These are phyloP conservation scores for Rhagologus leucostigma DNA, from an alignment of 2,113 vertebrate genomes.

Conservation along the genomic window DNA sequence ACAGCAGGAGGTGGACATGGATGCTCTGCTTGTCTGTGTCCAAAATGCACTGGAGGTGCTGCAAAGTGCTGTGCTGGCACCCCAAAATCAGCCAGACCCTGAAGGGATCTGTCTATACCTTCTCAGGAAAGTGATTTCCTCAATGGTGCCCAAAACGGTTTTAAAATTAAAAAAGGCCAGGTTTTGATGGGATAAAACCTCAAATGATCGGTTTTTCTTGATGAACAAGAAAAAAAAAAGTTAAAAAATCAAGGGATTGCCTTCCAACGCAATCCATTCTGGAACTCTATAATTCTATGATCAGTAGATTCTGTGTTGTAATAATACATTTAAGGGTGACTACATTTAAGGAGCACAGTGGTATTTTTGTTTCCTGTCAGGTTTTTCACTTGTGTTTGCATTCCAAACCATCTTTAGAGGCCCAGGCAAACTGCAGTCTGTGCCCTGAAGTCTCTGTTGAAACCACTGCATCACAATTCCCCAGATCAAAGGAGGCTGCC, in stretches of 20 bases:
- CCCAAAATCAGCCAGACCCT: neutral
- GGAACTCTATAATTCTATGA: neutral
- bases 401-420: neutral
- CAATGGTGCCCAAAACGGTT: neutral
- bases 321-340: neutral
- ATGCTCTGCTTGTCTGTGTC: neutral
- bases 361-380: neutral
- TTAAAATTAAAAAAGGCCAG: neutral
- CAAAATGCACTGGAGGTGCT: neutral
- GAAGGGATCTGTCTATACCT: neutral
- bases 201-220: neutral
- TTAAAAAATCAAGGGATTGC: neutral
- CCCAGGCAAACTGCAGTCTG: neutral
- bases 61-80: neutral
- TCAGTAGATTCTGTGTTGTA: neutral
- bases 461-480: neutral
- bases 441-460: neutral
- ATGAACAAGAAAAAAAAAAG: neutral
- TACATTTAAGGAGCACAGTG: neutral
- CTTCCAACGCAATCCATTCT: neutral
- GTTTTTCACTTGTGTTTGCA: neutral
- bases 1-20: accelerated
- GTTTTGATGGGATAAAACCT: neutral
- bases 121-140: neutral
- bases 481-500: neutral